Evolutionary conservation across 2,888 invertebrate species (phyloP).

Genomic region (Lasioglossum morio): DNA sequence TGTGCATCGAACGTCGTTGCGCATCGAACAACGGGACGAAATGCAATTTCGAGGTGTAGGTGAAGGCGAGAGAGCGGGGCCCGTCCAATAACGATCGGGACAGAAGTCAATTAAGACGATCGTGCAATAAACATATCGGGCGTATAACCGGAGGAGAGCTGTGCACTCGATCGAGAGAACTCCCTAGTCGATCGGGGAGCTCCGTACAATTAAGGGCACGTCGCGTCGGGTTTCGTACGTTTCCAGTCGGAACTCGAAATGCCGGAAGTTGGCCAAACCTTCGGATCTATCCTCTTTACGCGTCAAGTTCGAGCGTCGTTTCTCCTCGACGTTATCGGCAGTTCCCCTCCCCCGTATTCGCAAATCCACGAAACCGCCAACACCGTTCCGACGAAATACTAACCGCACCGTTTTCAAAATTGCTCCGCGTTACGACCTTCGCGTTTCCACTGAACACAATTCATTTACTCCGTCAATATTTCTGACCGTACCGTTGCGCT

Average conservation of each 20-base stretch:
- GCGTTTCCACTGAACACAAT: neutral
- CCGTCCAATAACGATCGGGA: conserved; percentile 17
- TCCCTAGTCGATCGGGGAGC: conserved; percentile 9
- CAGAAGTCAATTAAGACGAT: conserved; percentile 46
- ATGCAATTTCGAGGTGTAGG: conserved; percentile 22
- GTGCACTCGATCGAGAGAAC: conserved; percentile 11
- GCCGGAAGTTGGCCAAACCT: conserved; percentile 32
- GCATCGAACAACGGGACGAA: conserved; percentile 11
- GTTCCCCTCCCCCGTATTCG: conserved; percentile 22
- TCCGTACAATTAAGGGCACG: conserved; percentile 36
- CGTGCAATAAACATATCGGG: conserved; percentile 46
- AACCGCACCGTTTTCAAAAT: conserved; percentile 31
- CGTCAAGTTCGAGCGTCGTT: conserved; percentile 41
- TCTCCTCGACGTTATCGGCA: conserved; percentile 33
- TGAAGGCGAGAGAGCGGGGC: neutral
- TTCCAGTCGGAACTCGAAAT: conserved; percentile 29
- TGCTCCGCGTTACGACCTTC: conserved; percentile 1
- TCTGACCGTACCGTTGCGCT: neutral
- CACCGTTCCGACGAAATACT: conserved; percentile 23
- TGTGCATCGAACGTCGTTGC: neutral
- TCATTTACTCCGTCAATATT: conserved; percentile 6
- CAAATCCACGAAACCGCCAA: conserved; percentile 34
- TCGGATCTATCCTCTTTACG: conserved; percentile 34
- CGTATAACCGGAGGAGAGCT: conserved; percentile 32
- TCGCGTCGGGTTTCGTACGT: conserved; percentile 31